Evolutionary conservation across 1,140 invertebrate species (phyloP).

Genomic region (Micrasema longulum): DNA sequence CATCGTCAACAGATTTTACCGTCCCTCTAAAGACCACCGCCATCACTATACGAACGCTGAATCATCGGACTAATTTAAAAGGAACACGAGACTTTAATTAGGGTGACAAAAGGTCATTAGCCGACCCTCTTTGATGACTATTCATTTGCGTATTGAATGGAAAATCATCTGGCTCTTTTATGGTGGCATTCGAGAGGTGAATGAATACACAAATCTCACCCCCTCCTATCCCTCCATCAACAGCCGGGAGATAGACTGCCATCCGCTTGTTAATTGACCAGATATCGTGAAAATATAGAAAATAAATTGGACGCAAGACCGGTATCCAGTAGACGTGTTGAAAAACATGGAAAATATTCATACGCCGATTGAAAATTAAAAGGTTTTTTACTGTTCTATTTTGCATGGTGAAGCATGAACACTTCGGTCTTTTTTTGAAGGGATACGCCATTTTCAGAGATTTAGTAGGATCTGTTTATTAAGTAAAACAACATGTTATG

Average conservation of each 20-base stretch:
- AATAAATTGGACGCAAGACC: slow-evolving; percentile 38
- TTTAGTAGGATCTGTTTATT: too few relatives aligned
- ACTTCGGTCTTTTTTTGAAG: too few relatives aligned
- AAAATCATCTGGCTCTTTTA: slow-evolving; percentile 42
- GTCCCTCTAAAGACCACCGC: not conserved
- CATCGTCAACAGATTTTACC: not conserved
- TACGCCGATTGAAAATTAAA: slow-evolving; percentile 1
- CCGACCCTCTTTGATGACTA: slow-evolving; percentile 54
- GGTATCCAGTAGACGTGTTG: slow-evolving; percentile 19
- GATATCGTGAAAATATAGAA: slow-evolving; percentile 42
- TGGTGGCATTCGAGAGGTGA: slow-evolving; percentile 26
- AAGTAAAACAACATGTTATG: too few relatives aligned
- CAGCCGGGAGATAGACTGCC: slow-evolving; percentile 3
- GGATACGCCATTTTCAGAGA: too few relatives aligned
- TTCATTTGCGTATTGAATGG: slow-evolving; percentile 52
- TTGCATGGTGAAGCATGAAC: too few relatives aligned
- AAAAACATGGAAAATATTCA: slow-evolving; percentile 22
- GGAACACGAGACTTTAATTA: slow-evolving; percentile 52
- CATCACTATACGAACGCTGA: slow-evolving; percentile 39
- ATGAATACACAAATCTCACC: slow-evolving; percentile 36
- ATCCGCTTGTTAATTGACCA: slow-evolving; percentile 43
- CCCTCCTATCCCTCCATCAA: slow-evolving; percentile 12
- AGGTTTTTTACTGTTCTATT: not conserved
- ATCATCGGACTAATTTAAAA: slow-evolving; percentile 48
- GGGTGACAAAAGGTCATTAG: slow-evolving; percentile 55